Evolutionary conservation across 2,888 invertebrate species (phyloP).

Genomic region (Caenorhabditis becei): DNA sequence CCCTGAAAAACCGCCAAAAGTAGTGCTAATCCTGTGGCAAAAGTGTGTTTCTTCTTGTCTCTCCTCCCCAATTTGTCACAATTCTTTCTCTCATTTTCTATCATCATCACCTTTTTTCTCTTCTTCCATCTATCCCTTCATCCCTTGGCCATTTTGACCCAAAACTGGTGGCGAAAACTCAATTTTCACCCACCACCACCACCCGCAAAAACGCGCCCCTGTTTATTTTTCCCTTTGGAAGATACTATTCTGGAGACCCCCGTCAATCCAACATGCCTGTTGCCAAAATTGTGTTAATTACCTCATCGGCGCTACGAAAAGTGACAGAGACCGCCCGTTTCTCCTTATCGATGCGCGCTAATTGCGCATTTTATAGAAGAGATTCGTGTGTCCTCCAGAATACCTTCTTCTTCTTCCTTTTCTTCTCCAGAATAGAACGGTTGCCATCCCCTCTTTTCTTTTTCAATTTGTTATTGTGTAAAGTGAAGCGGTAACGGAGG

Average conservation of each 20-base stretch:
- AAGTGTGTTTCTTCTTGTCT: neutral
- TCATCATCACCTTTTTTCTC: conserved; percentile 12
- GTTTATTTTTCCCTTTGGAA: conserved; percentile 1
- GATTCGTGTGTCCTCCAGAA: neutral
- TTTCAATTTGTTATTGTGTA: conserved; percentile 2
- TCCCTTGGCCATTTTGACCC: conserved; percentile 31
- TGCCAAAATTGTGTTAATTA: conserved; percentile 60
- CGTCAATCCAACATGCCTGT: conserved; percentile 27
- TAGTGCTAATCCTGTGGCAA: conserved; percentile 8
- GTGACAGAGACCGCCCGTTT: conserved; percentile 40
- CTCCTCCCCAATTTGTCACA: conserved; percentile 2
- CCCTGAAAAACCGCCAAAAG: conserved; percentile 4
- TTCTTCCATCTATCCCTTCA: neutral
- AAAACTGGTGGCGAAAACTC: conserved; percentile 39
- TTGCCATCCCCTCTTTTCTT: neutral
- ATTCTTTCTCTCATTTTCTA: neutral
- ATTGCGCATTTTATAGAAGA: conserved; percentile 40
- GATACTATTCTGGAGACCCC: neutral
- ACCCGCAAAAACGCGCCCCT: neutral
- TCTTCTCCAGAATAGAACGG: conserved; percentile 6
- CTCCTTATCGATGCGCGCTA: conserved; percentile 26
- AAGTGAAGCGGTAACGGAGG: conserved; percentile 13
- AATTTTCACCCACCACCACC: conserved; percentile 26
- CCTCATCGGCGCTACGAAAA: conserved; percentile 29
- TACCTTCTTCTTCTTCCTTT: no score